Base-by-base conservation (phyloP, 1,140 invertebrate genomes). In the Callitettix versicolor region DNA sequence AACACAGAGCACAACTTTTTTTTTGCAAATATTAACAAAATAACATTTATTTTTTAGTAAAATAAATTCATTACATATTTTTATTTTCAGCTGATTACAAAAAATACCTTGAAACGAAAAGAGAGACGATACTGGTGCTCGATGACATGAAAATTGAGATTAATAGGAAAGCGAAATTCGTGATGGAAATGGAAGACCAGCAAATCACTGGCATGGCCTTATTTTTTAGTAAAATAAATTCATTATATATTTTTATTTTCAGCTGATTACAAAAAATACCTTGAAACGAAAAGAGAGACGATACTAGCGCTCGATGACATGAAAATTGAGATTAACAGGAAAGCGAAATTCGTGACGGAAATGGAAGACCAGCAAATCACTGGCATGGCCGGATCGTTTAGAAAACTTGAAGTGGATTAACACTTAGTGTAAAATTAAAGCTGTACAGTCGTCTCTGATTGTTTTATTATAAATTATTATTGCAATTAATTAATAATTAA, bases 131-230 rank as follows among this genome's bases (percentile, higher is more conserved):
- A 11, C 44, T 67, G 44, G 65, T 65, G 40, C 49, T 73, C 33
- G 71, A 73, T 33, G 62, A 72, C 30, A 68, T 73, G 67, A 61
- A 65, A 51, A 68, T 73, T 7, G 65, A 66, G 21, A 41, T 69
- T 6, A 62, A 60, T 2, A 60, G 62, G 20, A 64, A 65, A 36
- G 55, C 58, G 0, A 66, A 63, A 43, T 60, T 64, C n/a, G 57
- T 61, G 2, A 52, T 48, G 7, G 64, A 66, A 17, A 55, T 66
- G n/a, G 61, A 65, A 18, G 64, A 65, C 34, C 53, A 58, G 11
- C 34, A 24, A 12, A 53, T 66, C 9, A 54, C 57, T 18, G 66
- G 65, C 36, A 43, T 68, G 12, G 59, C 63, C 15, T n/a, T n/a
- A n/a, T n/a, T n/a, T n/a, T n/a, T n/a, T n/a, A n/a, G n/a, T n/a